Base-by-base conservation (phyloP, 2,888 invertebrate species). In the Erynnis tages region DNA sequence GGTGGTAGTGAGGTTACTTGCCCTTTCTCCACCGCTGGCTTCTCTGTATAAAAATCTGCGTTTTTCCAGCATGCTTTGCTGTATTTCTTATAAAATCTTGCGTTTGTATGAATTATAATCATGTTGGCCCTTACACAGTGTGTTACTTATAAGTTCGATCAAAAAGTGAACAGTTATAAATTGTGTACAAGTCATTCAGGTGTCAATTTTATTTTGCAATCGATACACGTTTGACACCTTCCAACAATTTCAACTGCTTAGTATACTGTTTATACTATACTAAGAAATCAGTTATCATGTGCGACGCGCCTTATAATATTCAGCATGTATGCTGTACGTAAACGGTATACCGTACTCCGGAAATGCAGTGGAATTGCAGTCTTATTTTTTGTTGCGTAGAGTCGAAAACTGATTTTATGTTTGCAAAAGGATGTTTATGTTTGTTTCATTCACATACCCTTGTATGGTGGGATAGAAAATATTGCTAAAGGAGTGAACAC, bases 391-490 rank as follows among this genome's bases (percentile, higher is more conserved):
- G 14, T 8, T 10, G 8, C 7, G 4, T 34, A 50, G 43, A 14
- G 50, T 43, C 2, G 14, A 14, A 43, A 35, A 21, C 43, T 2
- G 29, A 17, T 37, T 16, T 17, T 35, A 27, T 37, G 11, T 3
- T 8, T 29, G 19, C 10, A 1, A 19, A 40, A 56, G 70, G 70
- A 76, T 80, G 77, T 75, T 70, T 79, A 40, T 56, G 70, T 70
- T 76, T 80, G 77, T 75, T 70, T 79, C 74, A 79, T 73, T 76
- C 76, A 66, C 60, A 65, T 73, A 67, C 54, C 85, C 81, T 64
- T 82, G 79, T 69, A 82, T 60, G 76, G 80, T 32, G 60, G 57
- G 59, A 61, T 61, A 62, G 67, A 64, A 49, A 60, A 65, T 64
- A 68, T 68, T 60, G 61, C 64, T 59, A 55, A 56, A 56, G 54